Evolutionary conservation across 2,797 vertebrate species (phyloP).

Genomic region (Bufotes viridis): DNA sequence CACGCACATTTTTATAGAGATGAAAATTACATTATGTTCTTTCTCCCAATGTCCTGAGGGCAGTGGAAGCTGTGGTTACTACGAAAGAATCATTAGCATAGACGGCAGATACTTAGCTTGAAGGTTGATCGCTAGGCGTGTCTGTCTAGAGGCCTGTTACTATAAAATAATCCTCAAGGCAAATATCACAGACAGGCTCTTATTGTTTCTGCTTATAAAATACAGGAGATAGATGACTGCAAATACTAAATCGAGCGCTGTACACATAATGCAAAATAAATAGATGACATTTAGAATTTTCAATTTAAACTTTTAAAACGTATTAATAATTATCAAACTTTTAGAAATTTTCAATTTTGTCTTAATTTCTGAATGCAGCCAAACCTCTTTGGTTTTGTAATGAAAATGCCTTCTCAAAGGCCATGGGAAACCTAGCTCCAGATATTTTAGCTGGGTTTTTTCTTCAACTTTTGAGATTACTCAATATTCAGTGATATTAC

Average conservation of each 20-base stretch:
- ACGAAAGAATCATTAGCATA: not conserved
- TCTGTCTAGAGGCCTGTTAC: conserved; percentile 6
- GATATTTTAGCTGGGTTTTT: not conserved
- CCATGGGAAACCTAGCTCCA: not conserved
- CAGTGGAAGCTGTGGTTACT: not conserved
- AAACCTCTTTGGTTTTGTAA: not conserved
- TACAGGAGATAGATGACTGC: not conserved
- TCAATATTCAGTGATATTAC: not conserved
- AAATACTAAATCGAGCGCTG: not conserved
- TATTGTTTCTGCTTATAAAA: conserved; percentile 10
- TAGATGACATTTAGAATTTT: not conserved
- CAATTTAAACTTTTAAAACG: not conserved
- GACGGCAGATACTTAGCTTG: not conserved
- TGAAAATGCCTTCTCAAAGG: not conserved
- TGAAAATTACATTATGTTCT: conserved; percentile 11
- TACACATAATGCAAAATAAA: not conserved
- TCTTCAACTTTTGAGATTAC: not conserved
- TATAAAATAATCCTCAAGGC: conserved; percentile 22
- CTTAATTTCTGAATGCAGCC: not conserved
- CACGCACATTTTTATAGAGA: not conserved
- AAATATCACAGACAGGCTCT: conserved; percentile 22
- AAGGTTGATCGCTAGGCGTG: not conserved
- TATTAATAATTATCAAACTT: not conserved
- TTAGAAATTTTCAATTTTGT: not conserved
- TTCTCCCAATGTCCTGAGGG: not conserved